Evolutionary conservation across 2,888 invertebrate species (phyloP), one percentile per base, ranked within the genome.

Genomic region (Mesoligia furuncula): DNA sequence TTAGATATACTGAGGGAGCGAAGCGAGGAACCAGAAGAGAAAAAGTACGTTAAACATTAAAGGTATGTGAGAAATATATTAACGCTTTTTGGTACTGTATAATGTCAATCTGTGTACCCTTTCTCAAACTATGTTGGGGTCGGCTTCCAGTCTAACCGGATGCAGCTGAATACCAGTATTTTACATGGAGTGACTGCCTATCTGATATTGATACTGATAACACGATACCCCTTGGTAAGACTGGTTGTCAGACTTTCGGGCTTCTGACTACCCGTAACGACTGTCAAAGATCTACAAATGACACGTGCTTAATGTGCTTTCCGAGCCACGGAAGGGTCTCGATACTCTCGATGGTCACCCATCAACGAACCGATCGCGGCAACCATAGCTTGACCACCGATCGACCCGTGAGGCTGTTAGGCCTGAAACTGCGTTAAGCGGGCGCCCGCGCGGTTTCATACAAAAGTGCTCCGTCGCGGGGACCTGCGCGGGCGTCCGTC

Each of bases 41-140:
- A 39, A 39, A 39, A 17, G 4, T 61, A 13, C 8, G 5, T 79
- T 73, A 65, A 79, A 59, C 36, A 51, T 51, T 51, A 7, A 59
- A 45, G 7, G 5, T 1, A 15, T 36, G n/a, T 57, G 42, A 57
- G 27, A 24, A 36, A 31, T 24, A 1, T 17, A 27, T 11, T 27
- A 24, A 39, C 27, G 11, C 1, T 73, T 27, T 36, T 45, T 31
- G 31, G 48, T 48, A 7, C 7, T 17, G 1, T 48, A 6, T 48
- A 20, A 48, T 51, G 20, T 48, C 17, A 42, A 45, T 0, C 13
- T 45, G 13, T 3, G n/a, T n/a, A n/a, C n/a, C n/a, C 7, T 51
- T 51, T 51, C 9, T 7, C 20, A 2, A 51, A 20, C 3, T 8
- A 24, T 51, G 17, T 48, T 17, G 17, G 17, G 48, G 15, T 48